Percentiles rank a stretch among this genome's conserved stretches.
Conservation (phyloP, 2,888 invertebrate species). For the Seira sanloemensis region DNA sequence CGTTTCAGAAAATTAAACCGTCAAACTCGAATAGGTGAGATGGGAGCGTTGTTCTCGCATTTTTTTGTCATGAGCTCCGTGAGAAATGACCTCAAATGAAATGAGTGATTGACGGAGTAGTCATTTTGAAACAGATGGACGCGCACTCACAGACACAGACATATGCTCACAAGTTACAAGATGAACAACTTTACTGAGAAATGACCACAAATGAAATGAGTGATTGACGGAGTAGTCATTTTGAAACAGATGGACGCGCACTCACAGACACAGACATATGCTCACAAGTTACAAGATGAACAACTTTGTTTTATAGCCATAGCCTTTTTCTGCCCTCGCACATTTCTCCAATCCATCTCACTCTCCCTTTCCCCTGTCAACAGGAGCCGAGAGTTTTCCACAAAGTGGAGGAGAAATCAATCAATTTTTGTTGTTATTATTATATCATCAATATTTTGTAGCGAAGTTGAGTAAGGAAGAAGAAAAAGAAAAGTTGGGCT, state of each 20-base stretch:
- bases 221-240: neutral
- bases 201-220: neutral
- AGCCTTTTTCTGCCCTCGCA: neutral
- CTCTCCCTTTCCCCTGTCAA: neutral
- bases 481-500: neutral
- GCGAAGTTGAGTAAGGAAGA: too few relatives aligned
- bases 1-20: too few relatives aligned
- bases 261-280: too few relatives aligned
- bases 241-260: neutral
- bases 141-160: too few relatives aligned
- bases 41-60: too few relatives aligned
- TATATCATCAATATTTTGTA: neutral
- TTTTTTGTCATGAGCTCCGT: neutral
- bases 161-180: too few relatives aligned
- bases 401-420: neutral
- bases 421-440: slow-evolving; percentile 4
- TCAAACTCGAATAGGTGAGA: too few relatives aligned
- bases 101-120: neutral
- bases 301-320: too few relatives aligned
- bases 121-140: neutral
- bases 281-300: too few relatives aligned
- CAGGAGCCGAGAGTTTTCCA: neutral
- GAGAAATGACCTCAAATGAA: neutral
- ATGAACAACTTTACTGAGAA: too few relatives aligned
- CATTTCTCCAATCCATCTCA: neutral